A percentile compares a stretch with the other conserved stretches of the same genome.
Evolutionary conservation across 2,797 vertebrate species (phyloP).

Genomic region (Craterocephalus amniculus): DNA sequence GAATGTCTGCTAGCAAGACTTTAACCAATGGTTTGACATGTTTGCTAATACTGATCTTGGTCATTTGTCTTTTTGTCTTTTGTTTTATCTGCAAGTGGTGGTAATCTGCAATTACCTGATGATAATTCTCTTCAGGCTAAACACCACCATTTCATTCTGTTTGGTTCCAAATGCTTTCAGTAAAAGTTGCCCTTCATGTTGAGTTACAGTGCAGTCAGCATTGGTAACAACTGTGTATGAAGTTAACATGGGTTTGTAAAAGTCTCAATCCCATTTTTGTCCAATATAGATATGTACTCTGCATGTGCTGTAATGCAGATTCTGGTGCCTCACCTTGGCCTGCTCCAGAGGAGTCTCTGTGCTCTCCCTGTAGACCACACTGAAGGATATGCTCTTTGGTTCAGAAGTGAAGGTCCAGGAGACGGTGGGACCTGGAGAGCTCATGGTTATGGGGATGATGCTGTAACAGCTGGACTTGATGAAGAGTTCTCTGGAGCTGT

Average conservation of each 20-base stretch:
- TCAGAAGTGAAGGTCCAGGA: slow-evolving; percentile 95
- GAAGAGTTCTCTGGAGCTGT: slow-evolving; percentile 88
- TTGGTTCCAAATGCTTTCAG: neutral
- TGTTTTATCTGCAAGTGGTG: neutral
- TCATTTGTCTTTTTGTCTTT: neutral
- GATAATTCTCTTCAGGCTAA: neutral
- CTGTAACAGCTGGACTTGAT: slow-evolving; percentile 94
- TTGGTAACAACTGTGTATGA: neutral
- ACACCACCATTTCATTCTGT: neutral
- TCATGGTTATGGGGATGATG: slow-evolving; percentile 85
- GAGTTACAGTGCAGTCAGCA: neutral
- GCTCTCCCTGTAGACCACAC: slow-evolving; percentile 88
- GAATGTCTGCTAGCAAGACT: neutral
- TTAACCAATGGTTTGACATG: neutral
- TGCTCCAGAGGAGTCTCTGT: slow-evolving; percentile 86
- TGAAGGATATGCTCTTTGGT: slow-evolving; percentile 95
- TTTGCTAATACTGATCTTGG: neutral
- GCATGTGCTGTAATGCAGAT: neutral
- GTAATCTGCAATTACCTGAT: neutral
- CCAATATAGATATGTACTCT: neutral
- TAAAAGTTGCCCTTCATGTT: neutral
- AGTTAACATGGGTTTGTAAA: neutral
- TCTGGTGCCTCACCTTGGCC: slow-evolving; percentile 84
- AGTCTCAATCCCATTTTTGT: neutral
- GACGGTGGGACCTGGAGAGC: slow-evolving; percentile 85